Evolutionary conservation across 2,888 invertebrate species (phyloP).

Genomic region (Phanerotoma sp.): DNA sequence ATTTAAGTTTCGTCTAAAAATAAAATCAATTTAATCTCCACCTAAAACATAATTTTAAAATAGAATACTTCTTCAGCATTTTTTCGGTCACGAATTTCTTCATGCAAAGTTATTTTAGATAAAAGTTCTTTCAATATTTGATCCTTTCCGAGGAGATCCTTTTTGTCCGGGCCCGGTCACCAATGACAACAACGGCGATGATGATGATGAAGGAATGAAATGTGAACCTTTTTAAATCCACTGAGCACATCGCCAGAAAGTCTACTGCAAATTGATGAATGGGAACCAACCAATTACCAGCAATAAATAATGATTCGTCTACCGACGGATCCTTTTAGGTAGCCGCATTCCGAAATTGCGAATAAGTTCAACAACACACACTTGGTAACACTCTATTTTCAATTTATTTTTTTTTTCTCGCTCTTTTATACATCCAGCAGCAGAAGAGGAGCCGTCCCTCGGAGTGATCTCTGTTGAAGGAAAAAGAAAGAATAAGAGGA

Average conservation of each 20-base stretch:
- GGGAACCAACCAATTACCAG: slow-evolving; percentile 35
- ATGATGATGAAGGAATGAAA: background rate
- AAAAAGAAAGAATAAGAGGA: no score
- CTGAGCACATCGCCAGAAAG: background rate
- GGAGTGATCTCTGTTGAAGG: no score
- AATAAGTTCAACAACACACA: slow-evolving; percentile 42
- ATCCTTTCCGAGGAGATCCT: no score
- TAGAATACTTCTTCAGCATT: no score
- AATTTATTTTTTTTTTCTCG: slow-evolving; percentile 41
- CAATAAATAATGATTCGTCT: slow-evolving; percentile 31
- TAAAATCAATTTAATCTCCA: no score
- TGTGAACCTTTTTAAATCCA: background rate
- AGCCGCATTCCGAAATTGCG: slow-evolving; percentile 50
- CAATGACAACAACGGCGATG: no score
- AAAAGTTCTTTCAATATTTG: no score
- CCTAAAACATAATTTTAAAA: no score
- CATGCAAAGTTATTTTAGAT: no score
- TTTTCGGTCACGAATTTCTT: no score
- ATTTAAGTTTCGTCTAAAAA: no score
- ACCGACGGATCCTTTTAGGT: slow-evolving; percentile 11
- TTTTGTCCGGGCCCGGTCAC: no score
- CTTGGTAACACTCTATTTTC: slow-evolving; percentile 50
- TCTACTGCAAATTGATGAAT: background rate
- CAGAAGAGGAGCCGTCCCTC: background rate
- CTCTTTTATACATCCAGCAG: slow-evolving; percentile 1